phyloP scores from a whole-genome alignment of 2,888 invertebrate species.

The Campopleginae sp. region DNA sequence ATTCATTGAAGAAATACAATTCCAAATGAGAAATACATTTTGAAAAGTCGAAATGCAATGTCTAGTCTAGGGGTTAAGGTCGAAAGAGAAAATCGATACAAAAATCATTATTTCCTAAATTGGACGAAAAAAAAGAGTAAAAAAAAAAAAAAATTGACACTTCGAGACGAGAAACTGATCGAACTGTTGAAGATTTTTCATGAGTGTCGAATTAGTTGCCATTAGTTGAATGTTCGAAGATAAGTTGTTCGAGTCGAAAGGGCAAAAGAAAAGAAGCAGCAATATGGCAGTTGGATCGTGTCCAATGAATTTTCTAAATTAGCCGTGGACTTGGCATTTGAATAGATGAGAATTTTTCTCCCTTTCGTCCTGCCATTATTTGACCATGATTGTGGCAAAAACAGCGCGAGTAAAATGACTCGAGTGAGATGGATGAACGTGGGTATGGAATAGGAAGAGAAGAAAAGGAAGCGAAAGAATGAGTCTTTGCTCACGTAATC shows the following conservation, averaged over 20 bases:
- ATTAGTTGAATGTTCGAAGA: not conserved
- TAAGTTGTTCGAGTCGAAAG: not conserved
- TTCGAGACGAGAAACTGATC: not conserved
- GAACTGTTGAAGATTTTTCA: not conserved
- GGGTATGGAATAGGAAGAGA: not conserved
- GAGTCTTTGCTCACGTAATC: conserved; percentile 19
- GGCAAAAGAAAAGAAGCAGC: not conserved
- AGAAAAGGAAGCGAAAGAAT: conserved; percentile 6
- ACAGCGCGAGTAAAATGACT: conserved; percentile 11
- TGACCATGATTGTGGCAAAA: conserved; percentile 17
- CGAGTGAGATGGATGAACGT: conserved; percentile 14
- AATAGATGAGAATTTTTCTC: conserved; percentile 16
- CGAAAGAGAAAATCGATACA: too few species aligned
- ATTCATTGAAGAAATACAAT: too few species aligned
- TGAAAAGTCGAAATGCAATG: too few species aligned
- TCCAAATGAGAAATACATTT: too few species aligned
- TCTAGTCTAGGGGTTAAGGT: too few species aligned
- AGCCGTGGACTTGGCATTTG: conserved; percentile 1
- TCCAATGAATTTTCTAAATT: conserved; percentile 13
- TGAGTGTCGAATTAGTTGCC: not conserved
- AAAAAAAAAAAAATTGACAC: too few species aligned
- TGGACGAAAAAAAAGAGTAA: too few species aligned
- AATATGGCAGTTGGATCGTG: conserved; percentile 4
- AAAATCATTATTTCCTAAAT: too few species aligned
- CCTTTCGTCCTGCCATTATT: not conserved